Percentiles rank a stretch among this genome's conserved stretches.
Conservation (phyloP, 2,888 invertebrate genomes). For the Brachycybe producta region DNA sequence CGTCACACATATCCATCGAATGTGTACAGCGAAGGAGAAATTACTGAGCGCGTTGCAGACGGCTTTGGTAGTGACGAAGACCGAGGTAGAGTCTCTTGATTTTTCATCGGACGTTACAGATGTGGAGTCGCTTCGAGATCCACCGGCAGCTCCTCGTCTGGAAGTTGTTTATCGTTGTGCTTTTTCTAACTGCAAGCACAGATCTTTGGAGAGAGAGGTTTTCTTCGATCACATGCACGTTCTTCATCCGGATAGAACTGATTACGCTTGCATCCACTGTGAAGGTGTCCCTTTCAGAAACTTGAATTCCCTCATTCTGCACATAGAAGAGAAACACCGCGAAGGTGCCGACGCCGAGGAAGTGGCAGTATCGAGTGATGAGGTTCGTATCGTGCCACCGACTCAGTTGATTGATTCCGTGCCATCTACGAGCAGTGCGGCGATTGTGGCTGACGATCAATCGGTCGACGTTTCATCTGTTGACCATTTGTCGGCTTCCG, state of each 20-base stretch:
- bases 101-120: not conserved
- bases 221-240: slow-evolving; percentile 13
- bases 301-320: not conserved
- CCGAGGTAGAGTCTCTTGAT: not conserved
- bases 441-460: too few relatives aligned
- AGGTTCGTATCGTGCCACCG: too few relatives aligned
- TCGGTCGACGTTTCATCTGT: too few relatives aligned
- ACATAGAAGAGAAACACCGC: slow-evolving; percentile 10
- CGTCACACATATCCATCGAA: slow-evolving; percentile 3
- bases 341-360: not conserved
- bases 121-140: not conserved
- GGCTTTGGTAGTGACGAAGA: not conserved
- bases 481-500: too few relatives aligned
- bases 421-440: too few relatives aligned
- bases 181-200: slow-evolving; percentile 10
- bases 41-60: not conserved
- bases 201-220: slow-evolving; percentile 18
- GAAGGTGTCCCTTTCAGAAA: not conserved
- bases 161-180: slow-evolving; percentile 17
- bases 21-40: not conserved
- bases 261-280: not conserved
- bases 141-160: slow-evolving; percentile 1
- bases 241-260: slow-evolving; percentile 7
- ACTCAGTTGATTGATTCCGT: not conserved
- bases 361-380: too few relatives aligned